Evolutionary conservation across 2,797 vertebrate genomes (phyloP).

Genomic region (Pantherophis alleghaniensis): DNA sequence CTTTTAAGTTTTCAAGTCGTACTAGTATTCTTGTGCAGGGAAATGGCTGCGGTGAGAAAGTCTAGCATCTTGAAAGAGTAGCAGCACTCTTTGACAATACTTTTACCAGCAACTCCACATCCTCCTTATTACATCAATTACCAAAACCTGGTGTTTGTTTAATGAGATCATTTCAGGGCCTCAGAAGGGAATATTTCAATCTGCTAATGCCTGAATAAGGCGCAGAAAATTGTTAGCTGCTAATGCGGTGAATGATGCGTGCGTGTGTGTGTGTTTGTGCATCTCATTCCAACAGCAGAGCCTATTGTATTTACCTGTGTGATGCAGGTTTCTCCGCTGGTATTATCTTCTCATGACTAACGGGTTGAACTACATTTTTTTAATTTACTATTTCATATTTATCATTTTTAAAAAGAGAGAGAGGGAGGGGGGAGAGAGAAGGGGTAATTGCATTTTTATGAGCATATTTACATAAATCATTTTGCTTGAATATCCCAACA

Average conservation of each 20-base stretch:
- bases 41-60: conserved; percentile 42
- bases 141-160: conserved; percentile 50
- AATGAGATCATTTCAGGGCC: conserved; percentile 36
- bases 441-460: conserved; percentile 59
- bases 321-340: conserved; percentile 25
- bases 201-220: conserved; percentile 43
- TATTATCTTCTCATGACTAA: conserved; percentile 47
- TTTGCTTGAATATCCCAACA: conserved; percentile 74
- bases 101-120: conserved; percentile 46
- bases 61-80: conserved; percentile 47
- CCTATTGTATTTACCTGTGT: conserved; percentile 50
- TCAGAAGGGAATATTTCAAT: conserved; percentile 47
- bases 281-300: conserved; percentile 1
- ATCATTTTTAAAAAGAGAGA: conserved; percentile 59
- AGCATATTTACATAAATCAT: conserved; percentile 76
- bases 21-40: conserved; percentile 45
- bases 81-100: conserved; percentile 52
- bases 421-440: background rate
- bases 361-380: conserved; percentile 48
- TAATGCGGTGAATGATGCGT: conserved; percentile 34
- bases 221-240: conserved; percentile 17
- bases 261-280: conserved; percentile 8
- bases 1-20: conserved; percentile 43
- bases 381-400: conserved; percentile 74
- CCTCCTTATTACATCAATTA: conserved; percentile 35